Conservation (phyloP, 2,888 invertebrate genomes). For the Notocelia uddmanniana region DNA sequence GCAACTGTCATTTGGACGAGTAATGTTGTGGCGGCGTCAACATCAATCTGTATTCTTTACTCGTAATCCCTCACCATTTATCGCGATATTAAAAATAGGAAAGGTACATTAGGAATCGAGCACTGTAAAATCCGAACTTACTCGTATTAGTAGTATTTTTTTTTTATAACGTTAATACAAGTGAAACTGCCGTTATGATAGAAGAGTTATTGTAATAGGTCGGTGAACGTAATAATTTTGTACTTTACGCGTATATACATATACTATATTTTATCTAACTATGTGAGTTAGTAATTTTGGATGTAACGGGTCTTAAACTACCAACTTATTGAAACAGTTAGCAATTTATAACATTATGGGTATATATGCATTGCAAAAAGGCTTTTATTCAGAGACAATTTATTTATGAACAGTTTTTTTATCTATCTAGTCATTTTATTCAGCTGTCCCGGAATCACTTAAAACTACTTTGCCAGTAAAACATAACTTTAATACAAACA, state of each 20-base stretch:
- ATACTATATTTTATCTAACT: no score
- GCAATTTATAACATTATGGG: no score
- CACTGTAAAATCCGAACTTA: neutral
- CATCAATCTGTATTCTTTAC: constrained; percentile 38
- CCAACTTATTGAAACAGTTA: no score
- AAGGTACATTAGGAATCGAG: neutral
- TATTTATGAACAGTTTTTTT: neutral
- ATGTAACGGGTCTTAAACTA: no score
- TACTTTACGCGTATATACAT: no score
- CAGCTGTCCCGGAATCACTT: neutral
- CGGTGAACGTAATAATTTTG: no score
- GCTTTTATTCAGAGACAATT: no score
- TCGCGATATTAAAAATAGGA: neutral
- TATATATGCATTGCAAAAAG: no score
- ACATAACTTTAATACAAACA: constrained; percentile 25
- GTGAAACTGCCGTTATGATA: neutral
- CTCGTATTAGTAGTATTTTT: neutral
- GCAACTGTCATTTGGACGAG: constrained; percentile 67
- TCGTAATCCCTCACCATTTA: constrained; percentile 5
- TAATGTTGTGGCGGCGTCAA: constrained; percentile 44
- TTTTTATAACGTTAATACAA: neutral
- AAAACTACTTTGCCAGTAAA: neutral
- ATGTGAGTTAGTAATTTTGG: no score
- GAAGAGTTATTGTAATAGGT: neutral
- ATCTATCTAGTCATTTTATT: neutral